phyloP scores from a whole-genome alignment of 2,113 vertebrate genomes.

The Triplophysa tibetana region DNA sequence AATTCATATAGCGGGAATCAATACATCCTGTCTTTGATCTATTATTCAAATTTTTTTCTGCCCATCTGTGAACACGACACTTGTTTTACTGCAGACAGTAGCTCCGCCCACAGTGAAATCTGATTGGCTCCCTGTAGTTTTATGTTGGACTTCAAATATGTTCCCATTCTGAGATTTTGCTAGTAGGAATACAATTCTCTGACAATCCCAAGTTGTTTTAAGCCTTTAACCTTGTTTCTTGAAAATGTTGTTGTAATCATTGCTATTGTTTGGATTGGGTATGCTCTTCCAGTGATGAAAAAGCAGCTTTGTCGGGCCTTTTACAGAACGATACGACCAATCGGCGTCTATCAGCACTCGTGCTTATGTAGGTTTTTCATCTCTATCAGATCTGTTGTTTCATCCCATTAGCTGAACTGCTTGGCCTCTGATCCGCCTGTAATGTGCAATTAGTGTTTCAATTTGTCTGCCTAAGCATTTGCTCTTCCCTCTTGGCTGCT shows the following conservation, averaged over 20 bases:
- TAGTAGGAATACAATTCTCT: too few relatives aligned
- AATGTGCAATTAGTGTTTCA: constrained; percentile 47
- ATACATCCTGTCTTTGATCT: too few relatives aligned
- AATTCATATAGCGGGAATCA: too few relatives aligned
- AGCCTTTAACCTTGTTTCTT: background rate
- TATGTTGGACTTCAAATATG: too few relatives aligned
- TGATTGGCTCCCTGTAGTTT: too few relatives aligned
- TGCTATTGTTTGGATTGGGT: too few relatives aligned
- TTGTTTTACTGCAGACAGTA: too few relatives aligned
- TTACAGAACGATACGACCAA: constrained; percentile 3
- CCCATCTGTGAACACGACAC: too few relatives aligned
- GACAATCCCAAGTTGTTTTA: too few relatives aligned
- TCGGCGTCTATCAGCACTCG: background rate
- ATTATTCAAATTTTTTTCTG: too few relatives aligned
- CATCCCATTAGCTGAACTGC: constrained; percentile 37
- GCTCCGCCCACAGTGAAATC: too few relatives aligned
- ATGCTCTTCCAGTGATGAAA: background rate
- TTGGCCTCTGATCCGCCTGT: constrained; percentile 40
- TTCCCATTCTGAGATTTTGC: background rate
- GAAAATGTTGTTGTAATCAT: background rate
- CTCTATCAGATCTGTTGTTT: constrained; percentile 35
- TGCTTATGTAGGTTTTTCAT: background rate
- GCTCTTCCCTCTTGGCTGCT: constrained; percentile 20
- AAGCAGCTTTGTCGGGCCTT: background rate
- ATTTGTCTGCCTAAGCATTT: constrained; percentile 43